phyloP scores from a whole-genome alignment of 2,113 vertebrate species.

The Marcusenius ussheri region DNA sequence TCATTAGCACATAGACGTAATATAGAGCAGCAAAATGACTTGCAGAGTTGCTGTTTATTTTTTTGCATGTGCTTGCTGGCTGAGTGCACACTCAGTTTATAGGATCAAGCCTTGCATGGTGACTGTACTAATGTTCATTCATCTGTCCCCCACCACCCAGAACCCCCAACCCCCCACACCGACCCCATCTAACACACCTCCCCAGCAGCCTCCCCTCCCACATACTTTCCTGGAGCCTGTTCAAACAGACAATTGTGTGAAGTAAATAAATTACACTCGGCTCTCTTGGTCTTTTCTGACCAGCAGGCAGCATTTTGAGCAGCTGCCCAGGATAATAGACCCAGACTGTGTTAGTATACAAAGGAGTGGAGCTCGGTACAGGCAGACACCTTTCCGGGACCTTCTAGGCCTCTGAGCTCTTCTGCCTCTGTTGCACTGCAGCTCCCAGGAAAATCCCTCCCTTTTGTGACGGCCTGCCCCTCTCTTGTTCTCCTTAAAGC shows the following conservation, averaged over 20 bases:
- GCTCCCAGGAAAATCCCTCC: background rate
- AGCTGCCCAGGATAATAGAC: conserved; percentile 65
- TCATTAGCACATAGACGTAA: conserved; percentile 10
- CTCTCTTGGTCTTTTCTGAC: conserved; percentile 65
- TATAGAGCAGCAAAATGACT: background rate
- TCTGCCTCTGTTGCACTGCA: background rate
- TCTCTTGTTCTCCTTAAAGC: conserved; percentile 11
- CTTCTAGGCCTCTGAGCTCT: background rate
- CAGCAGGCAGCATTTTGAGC: conserved; percentile 59
- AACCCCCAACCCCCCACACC: background rate
- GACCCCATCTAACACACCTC: background rate
- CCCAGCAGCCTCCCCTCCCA: conserved; percentile 23
- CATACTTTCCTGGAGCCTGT: conserved; percentile 65
- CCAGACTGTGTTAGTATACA: conserved; percentile 8
- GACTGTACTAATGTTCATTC: conserved; percentile 12
- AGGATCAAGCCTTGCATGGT: conserved; percentile 11
- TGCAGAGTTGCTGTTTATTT: conserved; percentile 7
- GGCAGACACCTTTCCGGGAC: background rate
- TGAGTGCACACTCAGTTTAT: conserved; percentile 7
- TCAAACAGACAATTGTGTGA: conserved; percentile 71
- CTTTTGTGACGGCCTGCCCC: conserved; percentile 10
- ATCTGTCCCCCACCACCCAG: background rate
- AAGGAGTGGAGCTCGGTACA: conserved; percentile 1
- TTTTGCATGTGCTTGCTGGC: conserved; percentile 14
- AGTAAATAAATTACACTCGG: conserved; percentile 80